Conservation (phyloP, 2,888 invertebrate genomes). For the Lasius platythorax region DNA sequence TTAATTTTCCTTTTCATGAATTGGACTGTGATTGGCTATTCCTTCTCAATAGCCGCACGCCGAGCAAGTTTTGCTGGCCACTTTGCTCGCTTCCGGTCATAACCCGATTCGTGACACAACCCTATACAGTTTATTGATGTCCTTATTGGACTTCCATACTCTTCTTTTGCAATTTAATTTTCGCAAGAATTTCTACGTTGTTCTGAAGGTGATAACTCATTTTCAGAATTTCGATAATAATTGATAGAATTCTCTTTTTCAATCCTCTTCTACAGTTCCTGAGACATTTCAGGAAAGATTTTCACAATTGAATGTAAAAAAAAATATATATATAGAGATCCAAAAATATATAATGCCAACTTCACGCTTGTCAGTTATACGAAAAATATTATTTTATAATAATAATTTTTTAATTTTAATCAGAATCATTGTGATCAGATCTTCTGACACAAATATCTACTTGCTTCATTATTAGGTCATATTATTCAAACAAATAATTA, state of each 20-base stretch:
- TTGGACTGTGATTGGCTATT: conserved; percentile 78
- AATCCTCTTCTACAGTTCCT: not conserved
- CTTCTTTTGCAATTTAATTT: conserved; percentile 71
- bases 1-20: conserved; percentile 79
- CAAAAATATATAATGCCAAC: not conserved
- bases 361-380: not conserved
- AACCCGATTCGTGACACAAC: conserved; percentile 72
- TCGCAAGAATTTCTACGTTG: conserved; percentile 35
- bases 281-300: not conserved
- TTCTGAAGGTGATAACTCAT: conserved; percentile 1
- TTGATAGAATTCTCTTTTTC: not conserved
- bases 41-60: conserved; percentile 51
- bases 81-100: conserved; percentile 57
- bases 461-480: not conserved
- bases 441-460: not conserved
- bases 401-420: not conserved
- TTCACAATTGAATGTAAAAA: conserved; percentile 1
- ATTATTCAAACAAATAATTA: not conserved
- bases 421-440: not conserved
- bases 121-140: conserved; percentile 72
- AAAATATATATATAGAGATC: not conserved
- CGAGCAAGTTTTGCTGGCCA: conserved; percentile 70
- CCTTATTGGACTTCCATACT: conserved; percentile 54
- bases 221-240: conserved; percentile 30
- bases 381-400: not conserved